Evolutionary conservation across 2,888 invertebrate species (phyloP).

Genomic region (Leucophora obtusa): DNA sequence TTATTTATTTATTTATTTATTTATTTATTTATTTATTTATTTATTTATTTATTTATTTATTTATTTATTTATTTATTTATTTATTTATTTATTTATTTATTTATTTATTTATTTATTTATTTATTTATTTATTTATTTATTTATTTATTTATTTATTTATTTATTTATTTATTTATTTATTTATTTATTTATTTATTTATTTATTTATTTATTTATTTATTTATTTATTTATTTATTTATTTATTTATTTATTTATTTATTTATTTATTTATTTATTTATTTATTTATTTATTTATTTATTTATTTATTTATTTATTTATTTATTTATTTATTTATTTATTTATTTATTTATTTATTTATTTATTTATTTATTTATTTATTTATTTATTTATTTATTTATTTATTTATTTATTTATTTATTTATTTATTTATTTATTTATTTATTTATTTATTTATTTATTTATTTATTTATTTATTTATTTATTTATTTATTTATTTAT

Average conservation of each 20-base stretch:
- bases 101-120: conserved; percentile 2
- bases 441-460: conserved; percentile 10
- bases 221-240: neutral
- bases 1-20: neutral
- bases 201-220: neutral
- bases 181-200: conserved; percentile 8
- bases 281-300: conserved; percentile 8
- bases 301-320: conserved; percentile 5
- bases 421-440: conserved; percentile 9
- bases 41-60: conserved; percentile 4
- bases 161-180: conserved; percentile 6
- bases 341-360: conserved; percentile 8
- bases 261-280: conserved; percentile 8
- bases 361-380: conserved; percentile 8
- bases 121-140: conserved; percentile 4
- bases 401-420: conserved; percentile 7
- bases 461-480: conserved; percentile 10
- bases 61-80: conserved; percentile 2
- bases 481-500: conserved; percentile 10
- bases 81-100: conserved; percentile 4
- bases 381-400: conserved; percentile 5
- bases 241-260: conserved; percentile 5
- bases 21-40: conserved; percentile 2
- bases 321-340: conserved; percentile 8
- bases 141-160: conserved; percentile 2